Evolutionary conservation across 23 tunicate genomes (phyloP).

Genomic region (Phallusia fumigata): DNA sequence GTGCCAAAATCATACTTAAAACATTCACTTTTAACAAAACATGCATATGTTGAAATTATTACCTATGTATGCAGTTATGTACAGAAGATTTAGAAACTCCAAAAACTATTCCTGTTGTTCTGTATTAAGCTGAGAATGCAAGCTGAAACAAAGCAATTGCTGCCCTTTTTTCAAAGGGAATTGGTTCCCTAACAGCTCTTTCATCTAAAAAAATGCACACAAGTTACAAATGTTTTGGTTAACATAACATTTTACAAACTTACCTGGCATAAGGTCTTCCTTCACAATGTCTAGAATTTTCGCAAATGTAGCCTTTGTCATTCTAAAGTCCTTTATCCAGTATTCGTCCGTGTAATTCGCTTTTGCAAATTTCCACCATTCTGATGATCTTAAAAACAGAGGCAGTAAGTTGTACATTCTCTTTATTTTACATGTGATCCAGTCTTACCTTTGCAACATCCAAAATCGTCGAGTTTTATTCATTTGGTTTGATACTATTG

Average conservation of each 20-base stretch:
- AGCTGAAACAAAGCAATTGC: conserved; percentile 35
- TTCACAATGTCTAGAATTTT: not conserved
- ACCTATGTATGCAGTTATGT: conserved; percentile 3
- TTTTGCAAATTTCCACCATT: conserved; percentile 21
- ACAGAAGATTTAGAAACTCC: conserved; percentile 38
- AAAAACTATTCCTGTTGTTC: conserved; percentile 26
- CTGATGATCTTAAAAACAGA: not conserved
- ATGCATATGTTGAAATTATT: not conserved
- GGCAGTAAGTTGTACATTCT: not conserved
- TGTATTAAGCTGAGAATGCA: conserved; percentile 28
- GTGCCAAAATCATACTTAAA: not conserved
- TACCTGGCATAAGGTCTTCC: conserved; percentile 29
- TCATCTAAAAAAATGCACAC: not conserved
- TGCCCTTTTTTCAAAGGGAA: conserved; percentile 23
- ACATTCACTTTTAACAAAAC: not conserved
- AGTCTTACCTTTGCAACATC: conserved; percentile 5
- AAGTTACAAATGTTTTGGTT: not conserved
- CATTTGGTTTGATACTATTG: not conserved
- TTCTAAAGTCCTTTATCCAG: conserved; percentile 31
- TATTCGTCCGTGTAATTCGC: not conserved
- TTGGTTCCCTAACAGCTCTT: conserved; percentile 28
- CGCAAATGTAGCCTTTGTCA: conserved; percentile 28
- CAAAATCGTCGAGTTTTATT: not conserved
- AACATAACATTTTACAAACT: not conserved
- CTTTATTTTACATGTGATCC: not conserved